Conservation (phyloP, 2,888 invertebrate species). For the Cataglyphis altisquamis region DNA sequence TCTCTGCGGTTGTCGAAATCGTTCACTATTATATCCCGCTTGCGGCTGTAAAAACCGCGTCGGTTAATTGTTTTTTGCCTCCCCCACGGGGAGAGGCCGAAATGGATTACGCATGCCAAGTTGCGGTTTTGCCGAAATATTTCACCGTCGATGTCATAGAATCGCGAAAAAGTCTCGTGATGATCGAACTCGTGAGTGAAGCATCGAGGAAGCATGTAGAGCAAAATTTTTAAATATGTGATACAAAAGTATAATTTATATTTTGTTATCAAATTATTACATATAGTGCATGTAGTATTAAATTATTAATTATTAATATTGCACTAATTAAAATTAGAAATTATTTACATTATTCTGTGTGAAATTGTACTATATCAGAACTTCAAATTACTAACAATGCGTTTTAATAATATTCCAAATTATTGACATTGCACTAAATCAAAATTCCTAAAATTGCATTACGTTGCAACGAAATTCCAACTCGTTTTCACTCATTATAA, state of each 20-base stretch:
- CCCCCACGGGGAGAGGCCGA: neutral
- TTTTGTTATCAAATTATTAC: neutral
- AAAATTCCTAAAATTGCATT: constrained; percentile 21
- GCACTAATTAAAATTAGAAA: constrained; percentile 10
- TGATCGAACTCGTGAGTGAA: constrained; percentile 33
- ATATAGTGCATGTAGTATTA: neutral
- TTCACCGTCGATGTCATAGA: constrained; percentile 46
- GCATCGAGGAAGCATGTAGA: neutral
- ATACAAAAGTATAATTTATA: neutral
- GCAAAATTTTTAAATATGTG: neutral
- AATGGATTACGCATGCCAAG: constrained; percentile 52
- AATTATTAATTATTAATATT: constrained; percentile 28
- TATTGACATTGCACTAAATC: constrained; percentile 5
- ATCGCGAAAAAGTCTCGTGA: constrained; percentile 39
- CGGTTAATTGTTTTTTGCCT: constrained; percentile 55
- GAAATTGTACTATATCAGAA: neutral
- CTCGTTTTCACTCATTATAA: neutral
- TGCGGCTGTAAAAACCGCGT: constrained; percentile 54
- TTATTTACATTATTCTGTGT: neutral
- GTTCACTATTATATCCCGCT: constrained; percentile 70
- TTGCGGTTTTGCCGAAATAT: constrained; percentile 48
- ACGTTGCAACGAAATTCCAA: constrained; percentile 18
- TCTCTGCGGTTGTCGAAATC: constrained; percentile 63
- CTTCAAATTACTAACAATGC: neutral
- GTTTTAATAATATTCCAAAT: neutral